Evolutionary conservation across 1,140 invertebrate genomes (phyloP), one percentile per base, ranked within the genome.

Genomic region (Rhysida immarginata): DNA sequence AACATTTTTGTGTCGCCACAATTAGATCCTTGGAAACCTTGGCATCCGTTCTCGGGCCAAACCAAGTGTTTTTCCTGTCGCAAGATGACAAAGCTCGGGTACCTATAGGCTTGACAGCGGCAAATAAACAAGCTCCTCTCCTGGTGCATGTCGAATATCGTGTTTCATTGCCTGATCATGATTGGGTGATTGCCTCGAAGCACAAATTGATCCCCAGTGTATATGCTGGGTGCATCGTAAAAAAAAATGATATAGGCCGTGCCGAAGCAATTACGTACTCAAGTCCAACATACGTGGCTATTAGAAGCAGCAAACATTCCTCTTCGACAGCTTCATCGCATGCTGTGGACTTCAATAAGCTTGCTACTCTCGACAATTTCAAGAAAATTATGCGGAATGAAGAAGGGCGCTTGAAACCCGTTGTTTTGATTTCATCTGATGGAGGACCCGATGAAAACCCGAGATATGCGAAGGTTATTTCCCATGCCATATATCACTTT

Each of bases 391-490:
- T 59, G 23, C 58, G 59, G 54, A 60, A 56, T 61, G 57, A 60
- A 58, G 21, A 23, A 46, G 44, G 44, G 20, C 21, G 44, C 21
- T 8, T 23, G 13, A 73, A 73, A 62, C 70, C 70, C 27, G 60
- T 73, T 57, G 21, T 71, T 54, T 51, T 71, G 3, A 64, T 71
- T 61, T 61, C 65, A 42, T 50, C 55, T 55, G 69, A 73, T 60
- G 66, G 68, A 29, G 67, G 70, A 21, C 70, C 69, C 8, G 70
- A 74, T 59, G 68, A 72, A 63, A 72, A 71, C 56, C 70, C 69
- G 23, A 53, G 44, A 35, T 70, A 71, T 63, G 16, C 26, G 11
- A 63, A 68, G 59, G 63, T 66, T 13, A 72, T 72, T 44, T 35
- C 44, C 5, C 26, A 58, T 49, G 69, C 65, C 26, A 64, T 70